phyloP scores from a whole-genome alignment of 2,797 vertebrate species.

The Poeciliopsis infans region DNA sequence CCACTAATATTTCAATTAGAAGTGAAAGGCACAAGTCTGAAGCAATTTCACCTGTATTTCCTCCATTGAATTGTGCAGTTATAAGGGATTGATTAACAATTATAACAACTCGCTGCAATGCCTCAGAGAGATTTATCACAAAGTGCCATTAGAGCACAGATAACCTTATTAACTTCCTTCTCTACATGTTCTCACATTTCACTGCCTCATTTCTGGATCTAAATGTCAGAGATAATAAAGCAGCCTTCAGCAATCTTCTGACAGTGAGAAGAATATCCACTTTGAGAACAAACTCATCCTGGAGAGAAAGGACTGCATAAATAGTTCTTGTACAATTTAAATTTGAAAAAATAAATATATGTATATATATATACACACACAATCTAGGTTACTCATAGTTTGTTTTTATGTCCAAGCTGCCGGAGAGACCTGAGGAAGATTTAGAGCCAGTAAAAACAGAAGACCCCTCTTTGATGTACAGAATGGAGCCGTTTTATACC shows the following conservation, averaged over 20 bases:
- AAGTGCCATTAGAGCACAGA: constrained; percentile 24
- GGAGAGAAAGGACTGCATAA: constrained; percentile 8
- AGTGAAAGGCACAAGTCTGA: neutral
- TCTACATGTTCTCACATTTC: neutral
- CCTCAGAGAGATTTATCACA: constrained; percentile 40
- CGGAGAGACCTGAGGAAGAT: constrained; percentile 29
- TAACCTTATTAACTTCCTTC: constrained; percentile 8
- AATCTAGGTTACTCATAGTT: constrained; percentile 11
- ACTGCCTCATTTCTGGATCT: constrained; percentile 13
- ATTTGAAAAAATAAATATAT: neutral
- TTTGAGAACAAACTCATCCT: constrained; percentile 19
- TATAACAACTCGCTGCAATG: constrained; percentile 40
- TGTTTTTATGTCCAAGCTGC: constrained; percentile 27
- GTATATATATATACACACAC: too few species aligned
- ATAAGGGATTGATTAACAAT: constrained; percentile 44
- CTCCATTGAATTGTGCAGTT: constrained; percentile 9
- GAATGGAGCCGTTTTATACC: constrained; percentile 58
- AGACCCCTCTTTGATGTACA: constrained; percentile 58
- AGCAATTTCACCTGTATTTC: constrained; percentile 17
- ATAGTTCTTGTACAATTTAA: neutral
- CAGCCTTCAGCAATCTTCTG: constrained; percentile 28
- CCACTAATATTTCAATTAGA: constrained; percentile 14
- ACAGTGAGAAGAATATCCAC: constrained; percentile 35
- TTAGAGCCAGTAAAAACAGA: constrained; percentile 57
- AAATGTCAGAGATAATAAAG: constrained; percentile 18